Percentiles rank a stretch among this genome's conserved stretches.
phyloP scores from a whole-genome alignment of 2,888 invertebrate species.

The Watsonalla cultraria region DNA sequence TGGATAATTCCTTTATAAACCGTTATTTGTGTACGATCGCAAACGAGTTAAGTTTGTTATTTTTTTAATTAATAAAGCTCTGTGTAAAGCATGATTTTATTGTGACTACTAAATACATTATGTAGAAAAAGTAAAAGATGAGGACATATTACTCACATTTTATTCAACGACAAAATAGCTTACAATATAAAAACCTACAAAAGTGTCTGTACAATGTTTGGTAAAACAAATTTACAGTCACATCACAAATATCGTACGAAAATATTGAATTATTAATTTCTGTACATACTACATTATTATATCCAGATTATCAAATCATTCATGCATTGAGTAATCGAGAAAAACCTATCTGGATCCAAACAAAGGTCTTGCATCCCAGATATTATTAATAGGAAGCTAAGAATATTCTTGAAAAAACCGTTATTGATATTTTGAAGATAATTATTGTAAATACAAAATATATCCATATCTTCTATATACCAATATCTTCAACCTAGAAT shows the following conservation, averaged over 20 bases:
- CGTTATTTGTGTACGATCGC: constrained; percentile 17
- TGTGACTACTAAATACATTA: constrained; percentile 1
- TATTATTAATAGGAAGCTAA: too few species aligned
- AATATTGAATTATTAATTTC: neutral
- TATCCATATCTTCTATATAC: too few species aligned
- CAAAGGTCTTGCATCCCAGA: neutral
- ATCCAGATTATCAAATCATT: too few species aligned
- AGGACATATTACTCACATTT: constrained; percentile 9
- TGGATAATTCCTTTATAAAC: too few species aligned
- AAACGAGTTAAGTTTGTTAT: constrained; percentile 33
- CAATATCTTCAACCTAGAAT: too few species aligned
- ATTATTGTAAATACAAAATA: too few species aligned
- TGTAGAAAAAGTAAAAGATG: neutral
- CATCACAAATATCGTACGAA: neutral
- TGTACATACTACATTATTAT: neutral
- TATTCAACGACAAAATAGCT: constrained; percentile 32
- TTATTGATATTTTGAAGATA: too few species aligned
- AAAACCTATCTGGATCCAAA: neutral
- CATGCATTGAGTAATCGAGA: too few species aligned
- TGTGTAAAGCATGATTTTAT: constrained; percentile 24
- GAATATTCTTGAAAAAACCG: neutral
- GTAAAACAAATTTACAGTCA: constrained; percentile 8
- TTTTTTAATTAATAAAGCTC: constrained; percentile 35
- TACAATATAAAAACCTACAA: constrained; percentile 27
- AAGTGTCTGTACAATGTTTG: constrained; percentile 38